Evolutionary conservation across 2,113 vertebrate genomes (phyloP).

Genomic region (Hydrolagus affinis): DNA sequence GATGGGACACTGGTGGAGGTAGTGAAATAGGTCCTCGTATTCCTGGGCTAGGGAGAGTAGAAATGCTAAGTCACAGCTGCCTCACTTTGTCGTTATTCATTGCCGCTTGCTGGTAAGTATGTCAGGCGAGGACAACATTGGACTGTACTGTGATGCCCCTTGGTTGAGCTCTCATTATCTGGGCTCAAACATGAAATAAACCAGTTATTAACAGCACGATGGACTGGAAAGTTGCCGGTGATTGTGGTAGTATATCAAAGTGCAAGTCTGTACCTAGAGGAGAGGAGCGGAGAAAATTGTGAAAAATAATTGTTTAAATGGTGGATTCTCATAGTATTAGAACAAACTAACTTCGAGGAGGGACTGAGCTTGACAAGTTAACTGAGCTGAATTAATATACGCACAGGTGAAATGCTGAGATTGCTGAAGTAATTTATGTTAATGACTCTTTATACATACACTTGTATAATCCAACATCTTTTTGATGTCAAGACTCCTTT

Average conservation of each 20-base stretch:
- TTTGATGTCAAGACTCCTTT: background rate
- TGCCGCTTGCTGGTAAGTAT: background rate
- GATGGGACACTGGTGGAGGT: background rate
- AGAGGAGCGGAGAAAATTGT: background rate
- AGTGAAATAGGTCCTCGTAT: background rate
- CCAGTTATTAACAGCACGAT: background rate
- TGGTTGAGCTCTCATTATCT: background rate
- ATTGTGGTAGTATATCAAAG: background rate
- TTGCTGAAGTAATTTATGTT: background rate
- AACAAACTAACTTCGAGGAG: background rate
- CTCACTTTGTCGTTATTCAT: too few relatives aligned
- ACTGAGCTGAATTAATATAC: background rate
- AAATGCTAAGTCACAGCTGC: background rate
- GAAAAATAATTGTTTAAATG: background rate
- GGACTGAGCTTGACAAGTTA: background rate
- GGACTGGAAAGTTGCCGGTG: background rate
- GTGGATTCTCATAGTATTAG: background rate
- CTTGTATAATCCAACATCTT: background rate
- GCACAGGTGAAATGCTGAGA: background rate
- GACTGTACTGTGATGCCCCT: too few relatives aligned
- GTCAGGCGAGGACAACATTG: background rate
- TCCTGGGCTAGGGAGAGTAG: background rate
- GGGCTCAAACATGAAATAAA: background rate
- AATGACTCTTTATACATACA: background rate
- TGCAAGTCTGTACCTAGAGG: background rate